phyloP scores from a whole-genome alignment of 1,140 invertebrate species.

The Hyphantria cunea region DNA sequence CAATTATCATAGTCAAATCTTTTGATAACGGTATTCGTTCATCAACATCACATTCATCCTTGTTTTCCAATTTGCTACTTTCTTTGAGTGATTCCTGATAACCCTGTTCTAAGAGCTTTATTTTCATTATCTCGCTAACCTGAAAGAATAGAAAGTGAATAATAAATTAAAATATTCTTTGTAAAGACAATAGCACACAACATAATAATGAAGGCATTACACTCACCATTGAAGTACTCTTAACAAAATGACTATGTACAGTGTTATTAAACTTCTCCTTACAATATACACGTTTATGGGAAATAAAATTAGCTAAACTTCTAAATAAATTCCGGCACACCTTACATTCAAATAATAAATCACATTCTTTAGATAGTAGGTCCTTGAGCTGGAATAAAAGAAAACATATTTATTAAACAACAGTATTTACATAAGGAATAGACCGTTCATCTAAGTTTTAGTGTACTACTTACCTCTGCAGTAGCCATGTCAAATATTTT shows the following conservation, averaged over 20 bases:
- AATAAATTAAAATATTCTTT: slow-evolving; percentile 18
- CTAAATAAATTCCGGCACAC: slow-evolving; percentile 92
- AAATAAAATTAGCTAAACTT: slow-evolving; percentile 91
- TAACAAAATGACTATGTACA: slow-evolving; percentile 68
- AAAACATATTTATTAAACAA: slow-evolving; percentile 1
- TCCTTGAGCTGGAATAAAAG: slow-evolving; percentile 83
- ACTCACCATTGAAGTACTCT: slow-evolving; percentile 81
- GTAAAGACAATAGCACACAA: slow-evolving; percentile 2
- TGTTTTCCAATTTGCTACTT: slow-evolving; percentile 31
- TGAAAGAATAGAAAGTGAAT: slow-evolving; percentile 43
- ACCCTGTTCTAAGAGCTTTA: slow-evolving; percentile 66
- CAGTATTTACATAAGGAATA: not conserved
- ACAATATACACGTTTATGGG: slow-evolving; percentile 92
- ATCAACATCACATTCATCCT: slow-evolving; percentile 51
- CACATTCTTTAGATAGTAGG: slow-evolving; percentile 89
- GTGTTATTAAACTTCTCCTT: slow-evolving; percentile 79
- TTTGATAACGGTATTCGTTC: slow-evolving; percentile 81
- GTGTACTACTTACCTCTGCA: slow-evolving; percentile 79
- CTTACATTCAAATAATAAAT: slow-evolving; percentile 92
- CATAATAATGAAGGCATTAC: slow-evolving; percentile 21
- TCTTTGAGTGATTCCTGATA: slow-evolving; percentile 68
- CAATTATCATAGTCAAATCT: slow-evolving; percentile 83
- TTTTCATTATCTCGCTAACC: slow-evolving; percentile 68
- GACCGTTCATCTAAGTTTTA: not conserved
- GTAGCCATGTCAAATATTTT: slow-evolving; percentile 84